Evolutionary conservation across 2,888 invertebrate genomes (phyloP).

Genomic region (Eumerus sabulonum): DNA sequence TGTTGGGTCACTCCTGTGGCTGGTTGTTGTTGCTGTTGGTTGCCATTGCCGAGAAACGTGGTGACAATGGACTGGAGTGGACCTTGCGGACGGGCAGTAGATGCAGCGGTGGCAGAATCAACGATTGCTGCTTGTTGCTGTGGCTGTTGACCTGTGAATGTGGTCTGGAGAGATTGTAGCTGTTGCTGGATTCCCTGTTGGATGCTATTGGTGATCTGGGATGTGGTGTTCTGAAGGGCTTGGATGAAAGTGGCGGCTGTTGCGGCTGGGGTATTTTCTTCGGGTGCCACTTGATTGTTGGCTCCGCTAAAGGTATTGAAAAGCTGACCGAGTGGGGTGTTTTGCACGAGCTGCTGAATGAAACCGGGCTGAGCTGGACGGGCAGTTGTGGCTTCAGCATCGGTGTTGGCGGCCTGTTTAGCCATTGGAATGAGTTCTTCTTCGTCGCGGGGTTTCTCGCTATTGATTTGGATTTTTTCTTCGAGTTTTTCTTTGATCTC

Average conservation of each 20-base stretch:
- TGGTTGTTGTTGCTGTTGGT: constrained; percentile 64
- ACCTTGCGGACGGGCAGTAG: constrained; percentile 75
- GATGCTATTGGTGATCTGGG: constrained; percentile 58
- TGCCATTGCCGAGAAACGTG: constrained; percentile 74
- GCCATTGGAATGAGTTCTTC: constrained; percentile 42
- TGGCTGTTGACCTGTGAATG: constrained; percentile 59
- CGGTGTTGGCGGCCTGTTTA: constrained; percentile 52
- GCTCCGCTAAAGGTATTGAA: constrained; percentile 68
- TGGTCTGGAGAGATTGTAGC: constrained; percentile 52
- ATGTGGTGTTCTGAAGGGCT: constrained; percentile 58
- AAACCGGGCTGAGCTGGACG: constrained; percentile 58
- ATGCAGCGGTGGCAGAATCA: constrained; percentile 69
- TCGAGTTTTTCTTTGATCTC: constrained; percentile 38
- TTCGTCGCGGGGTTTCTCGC: not conserved
- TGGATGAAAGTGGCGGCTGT: constrained; percentile 59
- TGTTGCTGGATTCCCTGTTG: constrained; percentile 63
- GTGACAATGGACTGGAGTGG: constrained; percentile 75
- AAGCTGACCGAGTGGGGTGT: constrained; percentile 75
- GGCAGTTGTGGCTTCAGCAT: constrained; percentile 54
- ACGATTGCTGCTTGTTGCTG: constrained; percentile 63
- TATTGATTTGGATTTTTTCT: constrained; percentile 24
- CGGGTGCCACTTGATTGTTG: constrained; percentile 52
- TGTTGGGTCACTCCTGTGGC: constrained; percentile 58
- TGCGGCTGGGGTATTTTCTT: constrained; percentile 49
- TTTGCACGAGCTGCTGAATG: constrained; percentile 67